These are phyloP conservation scores for Chaenodraco wilsoni DNA, from an alignment of 2,797 vertebrate species.

Conservation along the genomic window DNA sequence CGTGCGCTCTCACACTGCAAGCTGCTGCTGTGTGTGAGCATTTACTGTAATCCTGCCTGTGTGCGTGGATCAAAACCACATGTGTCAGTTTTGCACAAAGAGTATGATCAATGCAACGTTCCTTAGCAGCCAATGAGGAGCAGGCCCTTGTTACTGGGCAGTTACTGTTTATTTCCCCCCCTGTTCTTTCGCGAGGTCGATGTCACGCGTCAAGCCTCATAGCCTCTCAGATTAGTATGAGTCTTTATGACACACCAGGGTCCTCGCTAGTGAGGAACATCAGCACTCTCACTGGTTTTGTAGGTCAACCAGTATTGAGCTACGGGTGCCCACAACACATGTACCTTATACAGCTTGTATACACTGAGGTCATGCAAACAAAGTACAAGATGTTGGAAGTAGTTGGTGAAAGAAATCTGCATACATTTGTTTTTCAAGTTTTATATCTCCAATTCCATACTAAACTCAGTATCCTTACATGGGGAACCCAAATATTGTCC, in stretches of 20 bases:
- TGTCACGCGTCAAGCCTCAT: conserved; percentile 82
- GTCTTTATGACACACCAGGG: conserved; percentile 74
- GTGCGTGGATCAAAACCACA: conserved; percentile 65
- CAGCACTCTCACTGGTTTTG: conserved; percentile 79
- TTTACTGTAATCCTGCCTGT: conserved; percentile 68
- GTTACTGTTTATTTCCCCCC: conserved; percentile 71
- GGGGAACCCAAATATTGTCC: neutral
- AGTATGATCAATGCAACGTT: conserved; percentile 80
- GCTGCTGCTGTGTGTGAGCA: conserved; percentile 24
- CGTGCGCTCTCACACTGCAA: conserved; percentile 12
- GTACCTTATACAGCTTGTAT: conserved; percentile 35
- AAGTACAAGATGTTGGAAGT: conserved; percentile 8
- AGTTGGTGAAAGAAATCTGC: neutral
- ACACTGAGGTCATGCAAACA: conserved; percentile 44
- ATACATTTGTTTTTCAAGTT: neutral
- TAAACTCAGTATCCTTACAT: neutral
- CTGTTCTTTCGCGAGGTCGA: conserved; percentile 78
- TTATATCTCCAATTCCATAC: conserved; percentile 2
- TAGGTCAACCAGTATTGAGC: conserved; percentile 78
- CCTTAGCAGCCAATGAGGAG: conserved; percentile 80
- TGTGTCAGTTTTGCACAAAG: conserved; percentile 76
- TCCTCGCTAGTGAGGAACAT: conserved; percentile 75
- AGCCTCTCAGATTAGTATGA: conserved; percentile 77
- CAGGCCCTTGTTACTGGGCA: conserved; percentile 83
- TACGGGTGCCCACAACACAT: conserved; percentile 52